Conservation (phyloP, 2,797 vertebrate genomes). For the Lutjanus campechanus region DNA sequence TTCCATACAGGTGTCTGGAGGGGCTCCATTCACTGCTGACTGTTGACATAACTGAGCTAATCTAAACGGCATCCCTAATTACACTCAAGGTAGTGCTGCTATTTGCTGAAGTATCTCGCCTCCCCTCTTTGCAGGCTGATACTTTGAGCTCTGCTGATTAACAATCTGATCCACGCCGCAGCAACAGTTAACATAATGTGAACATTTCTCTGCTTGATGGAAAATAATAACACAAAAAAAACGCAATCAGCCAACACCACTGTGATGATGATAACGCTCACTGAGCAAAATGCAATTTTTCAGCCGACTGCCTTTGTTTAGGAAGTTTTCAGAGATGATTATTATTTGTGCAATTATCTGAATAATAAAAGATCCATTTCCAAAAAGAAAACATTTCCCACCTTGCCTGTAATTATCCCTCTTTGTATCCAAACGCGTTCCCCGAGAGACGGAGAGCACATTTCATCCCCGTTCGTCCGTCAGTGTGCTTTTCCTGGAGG, state of each 20-base stretch:
- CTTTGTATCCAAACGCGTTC: constrained; percentile 20
- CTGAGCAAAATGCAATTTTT: constrained; percentile 79
- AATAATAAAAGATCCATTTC: constrained; percentile 67
- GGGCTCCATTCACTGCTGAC: constrained; percentile 44
- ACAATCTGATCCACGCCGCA: constrained; percentile 61
- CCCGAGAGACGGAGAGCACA: constrained; percentile 44
- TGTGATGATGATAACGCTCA: constrained; percentile 72
- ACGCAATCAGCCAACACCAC: constrained; percentile 64
- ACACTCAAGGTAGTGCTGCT: constrained; percentile 39
- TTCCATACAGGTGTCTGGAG: constrained; percentile 41
- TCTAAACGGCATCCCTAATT: constrained; percentile 50
- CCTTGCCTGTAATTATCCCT: constrained; percentile 58
- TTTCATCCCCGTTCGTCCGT: constrained; percentile 43
- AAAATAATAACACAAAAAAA: constrained; percentile 68
- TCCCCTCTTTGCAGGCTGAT: constrained; percentile 34
- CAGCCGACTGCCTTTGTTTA: constrained; percentile 78
- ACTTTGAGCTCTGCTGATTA: constrained; percentile 54
- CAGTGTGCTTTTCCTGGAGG: constrained; percentile 38
- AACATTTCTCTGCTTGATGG: constrained; percentile 69
- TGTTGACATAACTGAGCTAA: constrained; percentile 47
- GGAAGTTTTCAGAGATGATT: constrained; percentile 70
- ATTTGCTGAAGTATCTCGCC: constrained; percentile 45
- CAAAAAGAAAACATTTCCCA: constrained; percentile 58
- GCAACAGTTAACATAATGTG: constrained; percentile 67
- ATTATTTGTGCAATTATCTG: constrained; percentile 77